A percentile compares a stretch with the other conserved stretches of the same genome.
These are phyloP conservation scores for Isoperla grammatica DNA, from an alignment of 2,888 invertebrate species.

Conservation along the genomic window DNA sequence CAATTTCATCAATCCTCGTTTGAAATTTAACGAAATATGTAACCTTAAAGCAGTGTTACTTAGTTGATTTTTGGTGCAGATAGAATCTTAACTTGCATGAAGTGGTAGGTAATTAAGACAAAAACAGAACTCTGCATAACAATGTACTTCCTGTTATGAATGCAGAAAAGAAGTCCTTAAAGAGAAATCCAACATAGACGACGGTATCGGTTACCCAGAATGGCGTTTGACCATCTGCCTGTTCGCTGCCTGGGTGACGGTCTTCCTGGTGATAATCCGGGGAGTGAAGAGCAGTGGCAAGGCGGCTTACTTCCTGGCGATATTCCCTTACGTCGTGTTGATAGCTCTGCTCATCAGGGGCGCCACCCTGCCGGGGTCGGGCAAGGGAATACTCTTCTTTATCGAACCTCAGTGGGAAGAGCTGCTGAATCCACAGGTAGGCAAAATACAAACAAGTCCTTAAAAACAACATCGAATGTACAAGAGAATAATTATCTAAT, in stretches of 20 bases:
- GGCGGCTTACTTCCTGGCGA: slow-evolving; percentile 79
- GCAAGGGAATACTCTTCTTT: slow-evolving; percentile 69
- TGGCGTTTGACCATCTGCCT: slow-evolving; percentile 64
- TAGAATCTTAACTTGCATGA: no score
- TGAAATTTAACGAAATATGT: no score
- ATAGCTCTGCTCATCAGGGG: slow-evolving; percentile 61
- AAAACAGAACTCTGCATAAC: slow-evolving; percentile 50
- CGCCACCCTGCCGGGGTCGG: slow-evolving; percentile 57
- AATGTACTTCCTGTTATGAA: slow-evolving; percentile 35
- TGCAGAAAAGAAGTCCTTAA: slow-evolving; percentile 49
- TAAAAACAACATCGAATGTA: no score
- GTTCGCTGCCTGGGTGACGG: slow-evolving; percentile 59
- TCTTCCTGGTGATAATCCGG: slow-evolving; percentile 62
- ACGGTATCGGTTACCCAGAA: slow-evolving; percentile 48
- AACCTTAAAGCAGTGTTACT: no score
- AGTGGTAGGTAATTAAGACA: slow-evolving; percentile 36
- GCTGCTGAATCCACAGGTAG: slow-evolving; percentile 61
- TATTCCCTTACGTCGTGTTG: slow-evolving; percentile 77
- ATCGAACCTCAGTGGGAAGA: slow-evolving; percentile 72
- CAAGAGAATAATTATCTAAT: no score
- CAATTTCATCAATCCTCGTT: no score
- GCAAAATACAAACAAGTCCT: no score
- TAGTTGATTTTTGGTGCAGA: no score
- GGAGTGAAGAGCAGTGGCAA: slow-evolving; percentile 76
- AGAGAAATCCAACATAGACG: slow-evolving; percentile 45